phyloP scores from a whole-genome alignment of 2,113 vertebrate species.

The Macroglossus sobrinus region DNA sequence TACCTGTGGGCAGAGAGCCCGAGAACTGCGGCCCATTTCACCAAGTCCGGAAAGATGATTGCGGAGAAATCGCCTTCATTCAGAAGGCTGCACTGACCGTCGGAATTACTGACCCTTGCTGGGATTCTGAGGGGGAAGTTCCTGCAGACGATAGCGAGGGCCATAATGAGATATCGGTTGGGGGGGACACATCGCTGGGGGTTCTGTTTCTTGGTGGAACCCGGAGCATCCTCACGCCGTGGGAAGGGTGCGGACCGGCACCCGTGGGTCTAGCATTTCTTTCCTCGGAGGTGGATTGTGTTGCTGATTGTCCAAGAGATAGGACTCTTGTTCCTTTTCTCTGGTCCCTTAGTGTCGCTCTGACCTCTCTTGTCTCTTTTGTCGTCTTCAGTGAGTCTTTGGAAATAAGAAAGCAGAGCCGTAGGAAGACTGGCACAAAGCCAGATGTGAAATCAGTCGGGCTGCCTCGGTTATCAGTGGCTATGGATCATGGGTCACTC shows the following conservation, averaged over 20 bases:
- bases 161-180: constrained; percentile 68
- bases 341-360: constrained; percentile 6
- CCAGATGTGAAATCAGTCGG: constrained; percentile 36
- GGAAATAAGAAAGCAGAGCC: constrained; percentile 64
- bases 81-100: not conserved
- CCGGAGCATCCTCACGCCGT: not conserved
- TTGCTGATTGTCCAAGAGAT: constrained; percentile 24
- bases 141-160: constrained; percentile 41
- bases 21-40: not conserved
- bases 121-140: constrained; percentile 50
- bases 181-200: not conserved
- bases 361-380: not conserved
- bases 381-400: constrained; percentile 36
- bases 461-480: not conserved
- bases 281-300: not conserved
- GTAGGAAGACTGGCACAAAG: constrained; percentile 40
- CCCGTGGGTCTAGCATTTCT: not conserved
- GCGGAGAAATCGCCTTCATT: constrained; percentile 46
- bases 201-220: constrained; percentile 21
- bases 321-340: constrained; percentile 70
- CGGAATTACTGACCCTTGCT: constrained; percentile 49
- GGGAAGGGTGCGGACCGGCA: too few species aligned
- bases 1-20: not conserved
- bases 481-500: constrained; percentile 10
- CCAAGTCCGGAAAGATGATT: constrained; percentile 41